phyloP scores from a whole-genome alignment of 2,113 vertebrate species.

The Nycticebus coucang region DNA sequence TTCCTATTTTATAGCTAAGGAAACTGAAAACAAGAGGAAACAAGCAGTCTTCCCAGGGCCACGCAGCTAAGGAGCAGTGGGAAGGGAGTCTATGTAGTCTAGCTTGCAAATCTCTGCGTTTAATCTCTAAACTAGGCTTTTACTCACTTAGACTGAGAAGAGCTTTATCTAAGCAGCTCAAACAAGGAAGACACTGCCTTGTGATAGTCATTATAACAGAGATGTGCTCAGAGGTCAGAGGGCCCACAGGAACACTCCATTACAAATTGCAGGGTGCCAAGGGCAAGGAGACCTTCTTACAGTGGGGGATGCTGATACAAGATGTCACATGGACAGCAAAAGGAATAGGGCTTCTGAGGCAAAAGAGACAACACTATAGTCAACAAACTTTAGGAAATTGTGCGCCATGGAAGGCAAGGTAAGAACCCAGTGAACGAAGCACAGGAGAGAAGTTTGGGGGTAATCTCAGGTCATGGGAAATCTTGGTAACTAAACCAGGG shows the following conservation, averaged over 20 bases:
- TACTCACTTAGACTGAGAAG: not conserved
- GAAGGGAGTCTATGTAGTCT: not conserved
- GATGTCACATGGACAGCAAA: accelerated
- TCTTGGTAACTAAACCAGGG: not conserved
- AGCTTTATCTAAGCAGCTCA: not conserved
- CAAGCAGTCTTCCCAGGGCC: not conserved
- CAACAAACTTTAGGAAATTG: not conserved
- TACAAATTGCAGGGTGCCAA: too few species aligned
- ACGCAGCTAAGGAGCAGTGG: not conserved
- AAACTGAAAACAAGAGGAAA: not conserved
- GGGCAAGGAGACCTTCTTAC: not conserved
- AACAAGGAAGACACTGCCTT: too few species aligned
- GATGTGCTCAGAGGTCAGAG: not conserved
- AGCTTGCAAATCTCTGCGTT: not conserved
- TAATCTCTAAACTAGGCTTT: not conserved
- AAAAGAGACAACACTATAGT: not conserved
- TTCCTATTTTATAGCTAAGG: not conserved
- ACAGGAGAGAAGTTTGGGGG: not conserved
- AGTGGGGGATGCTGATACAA: too few species aligned
- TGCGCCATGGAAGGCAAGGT: not conserved
- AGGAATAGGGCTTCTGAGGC: not conserved
- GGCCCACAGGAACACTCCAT: not conserved
- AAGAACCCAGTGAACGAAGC: too few species aligned
- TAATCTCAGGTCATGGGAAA: not conserved
- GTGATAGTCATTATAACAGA: not conserved